Evolutionary conservation across 2,113 vertebrate genomes (phyloP).

Genomic region (Microtus richardsoni): DNA sequence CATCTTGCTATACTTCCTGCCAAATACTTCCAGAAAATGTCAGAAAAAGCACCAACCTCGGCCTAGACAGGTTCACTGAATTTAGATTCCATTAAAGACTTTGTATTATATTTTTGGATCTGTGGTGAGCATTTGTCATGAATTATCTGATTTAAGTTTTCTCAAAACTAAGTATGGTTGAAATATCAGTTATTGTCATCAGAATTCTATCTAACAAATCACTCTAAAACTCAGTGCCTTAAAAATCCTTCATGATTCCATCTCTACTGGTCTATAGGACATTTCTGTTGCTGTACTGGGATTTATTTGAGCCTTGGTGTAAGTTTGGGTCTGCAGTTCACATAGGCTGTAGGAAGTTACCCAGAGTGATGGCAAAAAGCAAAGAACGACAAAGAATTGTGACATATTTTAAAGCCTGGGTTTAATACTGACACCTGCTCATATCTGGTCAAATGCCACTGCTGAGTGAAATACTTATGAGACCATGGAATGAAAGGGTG

Average conservation of each 20-base stretch:
- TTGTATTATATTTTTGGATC: not conserved
- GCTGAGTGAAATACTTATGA: not conserved
- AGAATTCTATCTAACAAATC: not conserved
- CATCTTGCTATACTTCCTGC: not conserved
- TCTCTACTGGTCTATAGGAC: not conserved
- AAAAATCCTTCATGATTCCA: not conserved
- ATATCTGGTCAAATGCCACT: not conserved
- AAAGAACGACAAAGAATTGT: not conserved
- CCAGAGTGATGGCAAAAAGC: not conserved
- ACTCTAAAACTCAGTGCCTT: not conserved
- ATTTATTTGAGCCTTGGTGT: not conserved
- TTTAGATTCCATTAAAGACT: not conserved
- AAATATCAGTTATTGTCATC: not conserved
- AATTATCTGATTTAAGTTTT: not conserved
- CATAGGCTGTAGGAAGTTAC: fast-evolving
- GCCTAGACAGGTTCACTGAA: not conserved
- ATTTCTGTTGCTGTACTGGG: not conserved
- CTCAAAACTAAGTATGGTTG: not conserved
- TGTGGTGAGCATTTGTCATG: not conserved
- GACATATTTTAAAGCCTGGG: not conserved
- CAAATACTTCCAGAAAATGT: slow-evolving; percentile 31
- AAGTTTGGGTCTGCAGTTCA: not conserved
- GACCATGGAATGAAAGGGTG: fast-evolving
- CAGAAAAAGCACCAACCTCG: not conserved
- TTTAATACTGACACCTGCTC: not conserved